Conservation (phyloP, 1,140 invertebrate genomes). For the Microplitis mediator region DNA sequence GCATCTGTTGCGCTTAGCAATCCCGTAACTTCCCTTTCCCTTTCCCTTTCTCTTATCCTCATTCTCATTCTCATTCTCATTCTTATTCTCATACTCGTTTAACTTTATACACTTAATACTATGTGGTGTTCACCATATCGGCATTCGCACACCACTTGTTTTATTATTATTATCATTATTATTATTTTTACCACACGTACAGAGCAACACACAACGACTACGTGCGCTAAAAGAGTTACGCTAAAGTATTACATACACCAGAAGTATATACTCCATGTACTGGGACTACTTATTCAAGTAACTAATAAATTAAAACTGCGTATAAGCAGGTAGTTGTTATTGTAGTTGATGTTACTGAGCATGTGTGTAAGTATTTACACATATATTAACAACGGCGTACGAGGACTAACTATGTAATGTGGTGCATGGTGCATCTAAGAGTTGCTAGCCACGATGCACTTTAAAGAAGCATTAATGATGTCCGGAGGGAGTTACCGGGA, state of each 20-base stretch:
- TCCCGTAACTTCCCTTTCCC: slow-evolving; percentile 18
- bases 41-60: slow-evolving; percentile 3
- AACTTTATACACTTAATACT: not conserved
- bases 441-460: not conserved
- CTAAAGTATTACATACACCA: not conserved
- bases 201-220: not conserved
- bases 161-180: too few relatives aligned
- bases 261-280: not conserved
- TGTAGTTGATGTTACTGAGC: not conserved
- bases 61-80: too few relatives aligned
- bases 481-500: slow-evolving; percentile 12
- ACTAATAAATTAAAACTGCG: slow-evolving; percentile 34
- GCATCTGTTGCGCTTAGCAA: slow-evolving; percentile 41
- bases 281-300: slow-evolving; percentile 8
- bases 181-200: too few relatives aligned
- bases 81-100: slow-evolving; percentile 7
- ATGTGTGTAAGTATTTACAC: not conserved
- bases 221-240: not conserved
- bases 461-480: slow-evolving; percentile 10
- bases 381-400: slow-evolving; percentile 1
- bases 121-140: not conserved
- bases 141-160: not conserved
- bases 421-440: slow-evolving; percentile 18
- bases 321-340: slow-evolving; percentile 24
- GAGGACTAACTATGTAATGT: slow-evolving; percentile 14